Conservation (phyloP, 2,113 vertebrate species). For the Tor tambroides region DNA sequence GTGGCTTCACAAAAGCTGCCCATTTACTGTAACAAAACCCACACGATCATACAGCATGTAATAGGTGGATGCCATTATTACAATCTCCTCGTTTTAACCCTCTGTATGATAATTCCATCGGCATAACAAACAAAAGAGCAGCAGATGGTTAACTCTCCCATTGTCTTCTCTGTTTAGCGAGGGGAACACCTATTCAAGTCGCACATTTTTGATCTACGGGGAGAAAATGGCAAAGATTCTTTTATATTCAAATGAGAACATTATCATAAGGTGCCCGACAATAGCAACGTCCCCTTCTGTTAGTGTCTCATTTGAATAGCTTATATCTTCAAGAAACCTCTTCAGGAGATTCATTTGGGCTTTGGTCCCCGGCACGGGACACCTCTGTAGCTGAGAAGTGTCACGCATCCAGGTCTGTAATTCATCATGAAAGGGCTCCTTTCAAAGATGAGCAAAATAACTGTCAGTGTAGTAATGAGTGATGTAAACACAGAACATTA, state of each 20-base stretch:
- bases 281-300: conserved; percentile 74
- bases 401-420: conserved; percentile 70
- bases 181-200: conserved; percentile 66
- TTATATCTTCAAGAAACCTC: conserved; percentile 81
- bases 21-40: conserved; percentile 28
- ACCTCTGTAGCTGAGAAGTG: conserved; percentile 72
- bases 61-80: conserved; percentile 19
- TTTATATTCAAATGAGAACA: conserved; percentile 83
- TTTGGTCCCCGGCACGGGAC: conserved; percentile 75
- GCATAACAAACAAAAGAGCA: conserved; percentile 65
- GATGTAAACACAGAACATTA: conserved; percentile 76
- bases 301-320: conserved; percentile 80
- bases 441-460: conserved; percentile 72
- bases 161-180: conserved; percentile 78
- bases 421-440: conserved; percentile 73
- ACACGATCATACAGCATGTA: conserved; percentile 52
- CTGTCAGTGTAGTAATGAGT: conserved; percentile 73
- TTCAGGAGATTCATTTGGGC: conserved; percentile 74
- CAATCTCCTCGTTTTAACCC: conserved; percentile 59
- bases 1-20: neutral
- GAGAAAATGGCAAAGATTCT: conserved; percentile 71
- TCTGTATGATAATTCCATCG: conserved; percentile 48
- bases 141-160: conserved; percentile 67
- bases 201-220: conserved; percentile 70
- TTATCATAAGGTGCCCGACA: conserved; percentile 80